phyloP scores from a whole-genome alignment of 2,797 vertebrate species.

The Lagorchestes hirsutus region DNA sequence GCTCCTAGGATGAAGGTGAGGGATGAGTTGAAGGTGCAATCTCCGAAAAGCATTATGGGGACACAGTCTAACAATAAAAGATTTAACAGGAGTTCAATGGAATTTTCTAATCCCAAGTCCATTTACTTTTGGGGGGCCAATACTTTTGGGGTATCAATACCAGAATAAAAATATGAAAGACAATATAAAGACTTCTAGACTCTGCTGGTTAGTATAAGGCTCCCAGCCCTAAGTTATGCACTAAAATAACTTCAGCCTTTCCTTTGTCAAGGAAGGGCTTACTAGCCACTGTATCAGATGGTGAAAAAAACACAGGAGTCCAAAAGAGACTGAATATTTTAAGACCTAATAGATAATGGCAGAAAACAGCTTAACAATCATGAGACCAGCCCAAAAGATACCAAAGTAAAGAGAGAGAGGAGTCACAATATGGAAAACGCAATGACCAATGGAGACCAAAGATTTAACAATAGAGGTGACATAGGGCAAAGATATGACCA shows the following conservation, averaged over 20 bases:
- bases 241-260: background rate
- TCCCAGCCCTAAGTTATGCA: background rate
- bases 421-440: background rate
- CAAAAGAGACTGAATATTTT: background rate
- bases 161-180: background rate
- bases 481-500: background rate
- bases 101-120: background rate
- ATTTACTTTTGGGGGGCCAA: background rate
- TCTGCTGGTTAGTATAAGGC: background rate
- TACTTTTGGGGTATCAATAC: background rate
- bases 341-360: background rate
- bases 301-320: background rate
- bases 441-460: background rate
- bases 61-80: background rate
- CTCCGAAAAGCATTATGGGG: background rate
- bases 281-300: background rate
- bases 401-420: background rate
- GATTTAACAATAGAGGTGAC: background rate
- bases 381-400: background rate
- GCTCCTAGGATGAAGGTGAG: background rate
- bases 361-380: background rate
- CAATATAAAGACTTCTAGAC: background rate
- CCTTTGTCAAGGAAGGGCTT: background rate
- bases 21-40: background rate
- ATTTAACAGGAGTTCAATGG: background rate